Conservation (phyloP, 2,888 invertebrate species). For the Sipha maydis region DNA sequence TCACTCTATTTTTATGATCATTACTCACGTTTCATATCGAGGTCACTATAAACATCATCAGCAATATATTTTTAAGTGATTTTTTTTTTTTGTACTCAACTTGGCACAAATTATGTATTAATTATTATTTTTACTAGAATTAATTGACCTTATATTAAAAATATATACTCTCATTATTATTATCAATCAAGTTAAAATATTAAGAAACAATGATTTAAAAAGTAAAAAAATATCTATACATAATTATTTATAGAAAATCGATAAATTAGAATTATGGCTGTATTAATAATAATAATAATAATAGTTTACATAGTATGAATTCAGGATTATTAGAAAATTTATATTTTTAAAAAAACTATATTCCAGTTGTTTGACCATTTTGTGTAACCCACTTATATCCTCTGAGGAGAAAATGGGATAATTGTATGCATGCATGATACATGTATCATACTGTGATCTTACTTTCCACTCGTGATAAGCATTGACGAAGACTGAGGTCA, state of each 20-base stretch:
- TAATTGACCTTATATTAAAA: constrained; percentile 46
- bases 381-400: too few species aligned
- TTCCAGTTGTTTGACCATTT: too few species aligned
- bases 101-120: constrained; percentile 52
- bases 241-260: not conserved
- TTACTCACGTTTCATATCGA: constrained; percentile 54
- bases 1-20: constrained; percentile 61
- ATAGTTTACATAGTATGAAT: not conserved
- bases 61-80: constrained; percentile 43
- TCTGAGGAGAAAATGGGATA: too few species aligned
- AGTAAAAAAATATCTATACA: not conserved
- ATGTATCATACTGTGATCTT: too few species aligned
- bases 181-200: not conserved
- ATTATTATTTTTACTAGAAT: constrained; percentile 54
- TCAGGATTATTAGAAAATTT: not conserved
- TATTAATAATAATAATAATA: not conserved
- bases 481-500: too few species aligned
- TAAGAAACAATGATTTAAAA: not conserved
- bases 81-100: constrained; percentile 46
- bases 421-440: not conserved
- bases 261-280: not conserved
- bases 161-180: not conserved
- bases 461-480: too few species aligned
- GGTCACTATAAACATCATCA: constrained; percentile 53
- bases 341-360: not conserved